Evolutionary conservation across 2,113 vertebrate species (phyloP).

Genomic region (Stictonetta naevosa): DNA sequence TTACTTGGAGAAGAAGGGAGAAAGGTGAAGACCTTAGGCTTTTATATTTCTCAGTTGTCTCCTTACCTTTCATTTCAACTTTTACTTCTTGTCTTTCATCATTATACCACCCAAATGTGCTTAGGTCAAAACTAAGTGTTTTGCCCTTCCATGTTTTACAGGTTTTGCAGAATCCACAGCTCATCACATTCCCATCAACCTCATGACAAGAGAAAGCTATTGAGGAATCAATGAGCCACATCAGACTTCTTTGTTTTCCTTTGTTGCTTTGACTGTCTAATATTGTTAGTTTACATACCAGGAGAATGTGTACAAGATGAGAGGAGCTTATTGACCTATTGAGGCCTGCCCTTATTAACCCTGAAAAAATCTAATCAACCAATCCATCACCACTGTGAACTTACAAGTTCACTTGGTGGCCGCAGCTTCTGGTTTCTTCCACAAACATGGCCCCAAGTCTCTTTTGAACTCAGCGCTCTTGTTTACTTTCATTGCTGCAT

Average conservation of each 20-base stretch:
- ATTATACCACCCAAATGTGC: constrained; percentile 24
- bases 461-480: not conserved
- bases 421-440: constrained; percentile 20
- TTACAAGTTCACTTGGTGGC: constrained; percentile 24
- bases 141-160: not conserved
- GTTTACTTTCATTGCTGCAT: not conserved
- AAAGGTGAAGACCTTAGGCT: constrained; percentile 54
- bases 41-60: constrained; percentile 50
- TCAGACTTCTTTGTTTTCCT: not conserved
- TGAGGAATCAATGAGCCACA: not conserved
- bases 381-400: constrained; percentile 1
- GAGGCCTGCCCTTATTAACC: constrained; percentile 64
- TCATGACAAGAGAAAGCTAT: not conserved
- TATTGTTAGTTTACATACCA: constrained; percentile 15
- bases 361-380: constrained; percentile 36
- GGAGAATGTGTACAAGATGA: constrained; percentile 4
- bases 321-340: constrained; percentile 7
- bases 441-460: not conserved
- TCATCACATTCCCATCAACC: not conserved
- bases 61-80: constrained; percentile 53
- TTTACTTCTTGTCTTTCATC: constrained; percentile 52
- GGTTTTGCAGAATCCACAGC: not conserved
- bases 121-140: not conserved
- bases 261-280: constrained; percentile 25
- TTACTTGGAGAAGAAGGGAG: constrained; percentile 2